These are phyloP conservation scores for Caerostris extrusa DNA, from an alignment of 1,140 invertebrate genomes.

Conservation along the genomic window DNA sequence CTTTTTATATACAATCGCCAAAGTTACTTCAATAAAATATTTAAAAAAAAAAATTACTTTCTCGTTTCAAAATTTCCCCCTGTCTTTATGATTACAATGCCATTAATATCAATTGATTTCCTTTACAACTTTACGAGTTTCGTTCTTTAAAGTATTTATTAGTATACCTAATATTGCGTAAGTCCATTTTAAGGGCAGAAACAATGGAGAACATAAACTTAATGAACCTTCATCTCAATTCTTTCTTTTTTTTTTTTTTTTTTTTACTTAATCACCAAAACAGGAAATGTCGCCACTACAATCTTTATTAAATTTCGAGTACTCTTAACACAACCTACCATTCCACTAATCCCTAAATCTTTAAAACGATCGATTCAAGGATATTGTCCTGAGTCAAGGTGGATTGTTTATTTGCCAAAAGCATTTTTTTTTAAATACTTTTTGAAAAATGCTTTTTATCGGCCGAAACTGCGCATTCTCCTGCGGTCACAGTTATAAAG, in stretches of 20 bases:
- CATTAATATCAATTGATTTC: no score
- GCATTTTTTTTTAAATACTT: not conserved
- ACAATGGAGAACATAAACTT: not conserved
- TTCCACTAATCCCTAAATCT: not conserved
- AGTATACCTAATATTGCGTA: no score
- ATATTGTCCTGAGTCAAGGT: not conserved
- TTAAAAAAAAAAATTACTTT: no score
- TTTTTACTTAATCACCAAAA: no score
- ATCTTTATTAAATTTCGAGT: not conserved
- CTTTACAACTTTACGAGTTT: no score
- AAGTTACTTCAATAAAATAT: no score
- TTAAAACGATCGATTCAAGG: slow-evolving; percentile 8
- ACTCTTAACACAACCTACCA: not conserved
- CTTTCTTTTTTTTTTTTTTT: not conserved
- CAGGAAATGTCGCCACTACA: not conserved
- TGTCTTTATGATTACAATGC: no score
- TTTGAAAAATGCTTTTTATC: not conserved
- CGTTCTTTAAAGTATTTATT: no score
- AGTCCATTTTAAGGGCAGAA: not conserved
- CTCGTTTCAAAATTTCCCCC: no score
- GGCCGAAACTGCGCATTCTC: not conserved
- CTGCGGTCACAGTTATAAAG: not conserved
- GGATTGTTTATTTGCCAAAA: not conserved
- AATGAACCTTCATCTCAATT: not conserved
- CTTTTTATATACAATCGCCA: no score